Conservation (phyloP, 2,797 vertebrate species). For the Morus bassanus region DNA sequence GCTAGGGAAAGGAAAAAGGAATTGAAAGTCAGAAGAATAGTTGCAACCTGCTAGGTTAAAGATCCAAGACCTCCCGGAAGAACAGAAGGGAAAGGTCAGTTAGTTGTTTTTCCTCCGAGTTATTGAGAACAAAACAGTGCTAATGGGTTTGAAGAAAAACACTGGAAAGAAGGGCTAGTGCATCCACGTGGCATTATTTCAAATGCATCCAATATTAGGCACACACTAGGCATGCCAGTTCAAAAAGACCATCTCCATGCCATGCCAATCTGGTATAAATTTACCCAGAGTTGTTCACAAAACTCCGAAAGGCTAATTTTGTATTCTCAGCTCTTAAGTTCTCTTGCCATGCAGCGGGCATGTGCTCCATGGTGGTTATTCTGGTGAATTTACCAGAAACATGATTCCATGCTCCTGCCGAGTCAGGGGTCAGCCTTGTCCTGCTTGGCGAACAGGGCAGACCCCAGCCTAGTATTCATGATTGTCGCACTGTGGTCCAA, state of each 20-base stretch:
- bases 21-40: neutral
- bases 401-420: neutral
- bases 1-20: neutral
- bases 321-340: neutral
- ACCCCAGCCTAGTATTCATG: fast-evolving
- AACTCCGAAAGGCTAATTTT: neutral
- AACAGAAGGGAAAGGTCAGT: neutral
- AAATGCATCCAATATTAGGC: fast-evolving
- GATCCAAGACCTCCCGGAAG: neutral
- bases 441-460: fast-evolving
- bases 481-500: fast-evolving
- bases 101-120: neutral
- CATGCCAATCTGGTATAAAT: neutral
- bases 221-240: neutral
- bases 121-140: neutral
- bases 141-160: neutral
- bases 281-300: neutral
- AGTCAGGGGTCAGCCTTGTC: neutral
- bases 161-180: neutral
- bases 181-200: neutral
- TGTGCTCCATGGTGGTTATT: fast-evolving
- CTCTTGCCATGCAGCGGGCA: fast-evolving
- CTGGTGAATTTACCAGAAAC: neutral
- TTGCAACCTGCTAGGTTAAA: neutral
- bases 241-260: neutral